Conservation (phyloP, 2,888 invertebrate species). For the Drosophila paramelanica region DNA sequence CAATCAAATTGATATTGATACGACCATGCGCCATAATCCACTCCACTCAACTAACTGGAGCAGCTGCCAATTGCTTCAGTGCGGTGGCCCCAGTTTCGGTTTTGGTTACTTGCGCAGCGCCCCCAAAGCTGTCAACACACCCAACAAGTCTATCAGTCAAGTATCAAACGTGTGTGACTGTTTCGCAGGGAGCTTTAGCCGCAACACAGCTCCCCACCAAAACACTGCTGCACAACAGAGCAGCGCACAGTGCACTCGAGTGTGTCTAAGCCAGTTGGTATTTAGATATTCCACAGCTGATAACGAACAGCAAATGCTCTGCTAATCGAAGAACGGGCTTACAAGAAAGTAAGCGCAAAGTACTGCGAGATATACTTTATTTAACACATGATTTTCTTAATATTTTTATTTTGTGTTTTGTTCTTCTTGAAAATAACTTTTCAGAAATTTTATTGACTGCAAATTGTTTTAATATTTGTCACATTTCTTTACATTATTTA, state of each 20-base stretch:
- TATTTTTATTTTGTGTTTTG: no score
- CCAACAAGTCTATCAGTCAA: constrained; percentile 84
- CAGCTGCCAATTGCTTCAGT: constrained; percentile 9
- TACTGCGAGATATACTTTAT: no score
- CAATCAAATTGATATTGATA: constrained; percentile 59
- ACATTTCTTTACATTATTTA: no score
- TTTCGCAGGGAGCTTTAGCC: constrained; percentile 34
- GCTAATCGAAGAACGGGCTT: not conserved
- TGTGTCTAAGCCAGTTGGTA: constrained; percentile 25
- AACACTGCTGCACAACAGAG: constrained; percentile 7
- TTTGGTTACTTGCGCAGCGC: constrained; percentile 32
- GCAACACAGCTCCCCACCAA: constrained; percentile 1
- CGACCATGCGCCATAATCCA: constrained; percentile 23
- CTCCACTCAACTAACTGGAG: constrained; percentile 18
- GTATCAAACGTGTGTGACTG: constrained; percentile 62
- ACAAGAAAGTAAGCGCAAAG: not conserved
- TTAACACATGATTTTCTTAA: not conserved
- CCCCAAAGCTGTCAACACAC: constrained; percentile 76
- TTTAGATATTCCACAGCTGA: not conserved
- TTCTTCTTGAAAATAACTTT: not conserved
- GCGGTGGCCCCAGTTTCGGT: constrained; percentile 16
- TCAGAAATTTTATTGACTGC: no score
- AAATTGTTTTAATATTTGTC: no score
- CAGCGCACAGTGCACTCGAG: constrained; percentile 14
- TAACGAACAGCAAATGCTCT: constrained; percentile 41